Base-by-base conservation (phyloP, 23 tunicate species). In the Botrylloides violaceus region DNA sequence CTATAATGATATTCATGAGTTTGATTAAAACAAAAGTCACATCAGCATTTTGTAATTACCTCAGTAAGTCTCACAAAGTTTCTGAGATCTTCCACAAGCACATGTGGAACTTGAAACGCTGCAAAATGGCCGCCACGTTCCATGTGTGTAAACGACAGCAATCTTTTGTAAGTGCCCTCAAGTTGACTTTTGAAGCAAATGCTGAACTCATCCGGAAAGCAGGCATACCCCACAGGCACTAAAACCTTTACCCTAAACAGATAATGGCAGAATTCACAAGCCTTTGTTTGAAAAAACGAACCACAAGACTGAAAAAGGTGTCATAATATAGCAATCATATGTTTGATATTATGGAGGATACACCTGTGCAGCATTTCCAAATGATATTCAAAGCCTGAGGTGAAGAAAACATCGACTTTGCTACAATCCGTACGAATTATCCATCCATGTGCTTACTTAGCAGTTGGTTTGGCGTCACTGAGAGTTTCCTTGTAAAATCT, bases 91-190 rank as follows among this genome's bases (percentile, higher is more conserved):
- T 66, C 61, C 19, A 73, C 39, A 2, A 90, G 61, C n/a, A 36
- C 62, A 2, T 53, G 65, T 12, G 97, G 97, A 32, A 75, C 77
- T 71, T 90, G 77, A 37, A 66, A 83, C 3, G 90, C 85, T 30
- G 71, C 77, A 71, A 90, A 90, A 47, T 90, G 97, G 39, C 97
- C 97, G 15, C 97, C 97, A 3, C 39, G 39, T 49, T 74, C 70
- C 83, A 90, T 81, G 47, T 60, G 72, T 2, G 90, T 90, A 71
- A 73, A 90, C 20, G 87, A 87, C 15, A 90, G 29, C 20, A 90
- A 68, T 9, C 80, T 73, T 29, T 73, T 0, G 49, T 32, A 83
- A 12, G 49, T 73, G 38, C 56, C 27, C 23, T 60, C 49, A 29
- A 83, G 57, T 72, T 71, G 53, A 24, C 30, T 4, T 31, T 75